Evolutionary conservation across 2,797 vertebrate species (phyloP), one percentile per base, ranked within the genome.

Genomic region (Acanthiza pusilla): DNA sequence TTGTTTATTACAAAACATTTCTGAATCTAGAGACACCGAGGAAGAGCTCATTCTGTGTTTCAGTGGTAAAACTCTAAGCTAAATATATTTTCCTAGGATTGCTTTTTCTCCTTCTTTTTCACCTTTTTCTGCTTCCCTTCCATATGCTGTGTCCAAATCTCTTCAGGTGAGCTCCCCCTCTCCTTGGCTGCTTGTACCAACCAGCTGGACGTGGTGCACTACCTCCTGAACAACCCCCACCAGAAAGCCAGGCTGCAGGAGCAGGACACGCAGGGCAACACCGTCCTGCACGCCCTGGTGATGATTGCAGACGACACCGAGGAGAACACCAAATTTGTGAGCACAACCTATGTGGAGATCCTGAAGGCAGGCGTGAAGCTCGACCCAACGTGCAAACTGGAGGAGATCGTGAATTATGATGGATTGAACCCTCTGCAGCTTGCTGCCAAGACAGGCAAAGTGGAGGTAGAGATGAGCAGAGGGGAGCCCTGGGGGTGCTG

Each of bases 141-240:
- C 45, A 68, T 80, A 82, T 17, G 25, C 21, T 29, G 10, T 67
- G 26, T 11, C 36, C 51, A 42, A 26, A 8, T 71, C 17, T 63
- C 73, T 80, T 15, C 73, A 99, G 99, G 99, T 18, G 99, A 99
- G 96, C 97, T 99, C 47, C 99, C 99, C 15, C 97, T 99, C 50
- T 99, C 99, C 32, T 97, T 99, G 97, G 99, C 99, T 5, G 99
- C 98, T 16, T 99, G 99, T 89, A 99, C 99, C 95, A 99, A 99
- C 97, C 99, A 99, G 93, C 97, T 97, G 8, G 97, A 98, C 0
- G 78, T 99, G 51, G 98, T 99, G 66, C 97, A 98, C 43, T 99
- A 98, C 62, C 98, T 99, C 22, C 84, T 99, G 89, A 96, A 98
- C 45, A 99, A 99, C 70, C 95, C 96, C 1, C 94, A 98, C 95